phyloP scores from a whole-genome alignment of 92 coral and sea anemone species.

The Pocillopora grandis region DNA sequence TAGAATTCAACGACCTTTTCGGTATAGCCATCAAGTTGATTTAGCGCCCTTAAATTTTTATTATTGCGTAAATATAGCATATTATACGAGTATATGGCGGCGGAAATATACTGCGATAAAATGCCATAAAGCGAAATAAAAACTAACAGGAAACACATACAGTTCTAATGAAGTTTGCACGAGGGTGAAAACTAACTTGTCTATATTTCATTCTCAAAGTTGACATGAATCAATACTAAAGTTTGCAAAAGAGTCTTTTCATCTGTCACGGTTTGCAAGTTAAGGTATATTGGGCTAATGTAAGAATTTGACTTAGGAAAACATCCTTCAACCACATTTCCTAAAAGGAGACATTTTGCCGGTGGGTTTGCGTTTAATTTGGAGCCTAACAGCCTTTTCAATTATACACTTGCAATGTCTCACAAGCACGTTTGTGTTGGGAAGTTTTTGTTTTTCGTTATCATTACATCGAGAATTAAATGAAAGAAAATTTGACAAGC shows the following conservation, averaged over 20 bases:
- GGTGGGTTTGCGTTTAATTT: background rate
- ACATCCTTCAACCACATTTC: slow-evolving; percentile 11
- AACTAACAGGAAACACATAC: slow-evolving; percentile 82
- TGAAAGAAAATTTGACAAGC: slow-evolving; percentile 38
- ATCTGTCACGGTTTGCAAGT: slow-evolving; percentile 33
- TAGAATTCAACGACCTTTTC: slow-evolving; percentile 81
- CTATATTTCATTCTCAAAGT: slow-evolving; percentile 60
- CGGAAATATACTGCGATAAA: slow-evolving; percentile 87
- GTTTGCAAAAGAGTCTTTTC: slow-evolving; percentile 49
- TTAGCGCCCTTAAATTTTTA: slow-evolving; percentile 86
- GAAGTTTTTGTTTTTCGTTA: slow-evolving; percentile 15
- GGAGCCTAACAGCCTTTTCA: background rate
- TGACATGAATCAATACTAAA: slow-evolving; percentile 73
- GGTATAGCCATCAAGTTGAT: slow-evolving; percentile 79
- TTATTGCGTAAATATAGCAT: slow-evolving; percentile 81
- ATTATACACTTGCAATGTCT: background rate
- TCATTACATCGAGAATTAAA: slow-evolving; percentile 40
- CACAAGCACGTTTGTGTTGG: background rate
- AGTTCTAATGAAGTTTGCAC: slow-evolving; percentile 72
- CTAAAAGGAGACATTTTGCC: slow-evolving; percentile 31
- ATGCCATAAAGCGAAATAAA: slow-evolving; percentile 75
- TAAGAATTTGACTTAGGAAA: slow-evolving; percentile 31
- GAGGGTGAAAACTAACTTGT: slow-evolving; percentile 47
- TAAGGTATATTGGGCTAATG: slow-evolving; percentile 40
- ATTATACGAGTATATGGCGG: slow-evolving; percentile 57